Conservation (phyloP, 2,797 vertebrate species). For the Phalloptychus januarius region DNA sequence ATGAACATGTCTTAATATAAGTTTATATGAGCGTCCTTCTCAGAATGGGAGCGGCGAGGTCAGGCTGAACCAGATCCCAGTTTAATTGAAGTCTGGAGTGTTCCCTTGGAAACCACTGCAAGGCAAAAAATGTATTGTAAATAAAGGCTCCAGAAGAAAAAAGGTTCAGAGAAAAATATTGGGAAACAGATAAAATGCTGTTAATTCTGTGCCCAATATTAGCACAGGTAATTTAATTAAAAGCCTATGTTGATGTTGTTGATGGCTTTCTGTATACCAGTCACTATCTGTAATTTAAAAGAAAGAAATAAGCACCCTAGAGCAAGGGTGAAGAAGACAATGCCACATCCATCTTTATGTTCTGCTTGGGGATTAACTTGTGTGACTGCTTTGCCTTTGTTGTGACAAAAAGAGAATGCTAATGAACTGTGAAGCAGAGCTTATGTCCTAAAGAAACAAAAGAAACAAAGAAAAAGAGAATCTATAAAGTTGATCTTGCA, state of each 20-base stretch:
- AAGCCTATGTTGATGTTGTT: not conserved
- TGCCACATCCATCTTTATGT: not conserved
- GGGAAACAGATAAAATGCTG: not conserved
- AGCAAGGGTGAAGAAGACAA: constrained; percentile 14
- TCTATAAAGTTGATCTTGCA: not conserved
- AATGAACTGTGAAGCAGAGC: constrained; percentile 2
- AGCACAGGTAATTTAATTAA: not conserved
- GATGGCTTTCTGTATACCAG: not conserved
- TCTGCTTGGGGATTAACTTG: constrained; percentile 4
- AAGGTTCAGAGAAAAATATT: not conserved
- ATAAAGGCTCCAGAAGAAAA: not conserved
- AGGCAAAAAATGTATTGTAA: not conserved
- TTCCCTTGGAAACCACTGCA: constrained; percentile 62
- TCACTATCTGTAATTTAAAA: not conserved
- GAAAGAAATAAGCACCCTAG: not conserved
- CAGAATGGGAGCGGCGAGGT: constrained; percentile 24
- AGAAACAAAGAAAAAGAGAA: not conserved
- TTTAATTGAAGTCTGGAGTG: constrained; percentile 37
- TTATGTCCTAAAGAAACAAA: constrained; percentile 6
- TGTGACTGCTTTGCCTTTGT: not conserved
- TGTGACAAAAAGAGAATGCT: constrained; percentile 6
- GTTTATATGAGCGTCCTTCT: constrained; percentile 18
- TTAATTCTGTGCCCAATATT: not conserved
- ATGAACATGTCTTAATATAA: not conserved
- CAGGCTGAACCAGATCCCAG: constrained; percentile 27